Evolutionary conservation across 2,113 vertebrate genomes (phyloP).

Genomic region (Atrichornis clamosus): DNA sequence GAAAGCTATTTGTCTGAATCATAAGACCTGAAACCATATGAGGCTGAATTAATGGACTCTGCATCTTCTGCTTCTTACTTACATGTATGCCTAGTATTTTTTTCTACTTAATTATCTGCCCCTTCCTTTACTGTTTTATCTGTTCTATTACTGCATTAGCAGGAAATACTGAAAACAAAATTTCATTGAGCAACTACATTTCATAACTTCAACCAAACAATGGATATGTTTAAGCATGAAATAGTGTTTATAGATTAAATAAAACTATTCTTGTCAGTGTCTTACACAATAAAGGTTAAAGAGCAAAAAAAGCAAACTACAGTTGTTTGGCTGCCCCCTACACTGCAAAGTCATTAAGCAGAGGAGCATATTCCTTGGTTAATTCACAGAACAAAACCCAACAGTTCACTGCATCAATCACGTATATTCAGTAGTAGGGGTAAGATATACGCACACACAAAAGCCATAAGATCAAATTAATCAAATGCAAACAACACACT

Average conservation of each 20-base stretch:
- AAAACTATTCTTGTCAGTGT: conserved; percentile 15
- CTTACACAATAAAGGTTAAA: conserved; percentile 54
- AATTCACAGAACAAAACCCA: conserved; percentile 29
- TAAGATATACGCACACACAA: not conserved
- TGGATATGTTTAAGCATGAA: conserved; percentile 50
- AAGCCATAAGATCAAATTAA: not conserved
- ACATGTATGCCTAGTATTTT: not conserved
- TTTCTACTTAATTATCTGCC: not conserved
- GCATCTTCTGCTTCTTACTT: not conserved
- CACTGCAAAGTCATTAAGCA: conserved; percentile 16
- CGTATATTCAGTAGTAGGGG: not conserved
- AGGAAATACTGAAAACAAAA: conserved; percentile 55
- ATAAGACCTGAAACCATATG: not conserved
- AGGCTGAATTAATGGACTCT: not conserved
- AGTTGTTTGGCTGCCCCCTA: not conserved
- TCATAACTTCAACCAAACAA: conserved; percentile 60
- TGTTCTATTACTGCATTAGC: conserved; percentile 19
- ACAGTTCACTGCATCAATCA: conserved; percentile 17
- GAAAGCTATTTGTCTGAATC: not conserved
- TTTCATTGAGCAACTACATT: conserved; percentile 53
- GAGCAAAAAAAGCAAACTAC: not conserved
- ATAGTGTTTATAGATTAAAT: conserved; percentile 36
- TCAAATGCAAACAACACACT: not conserved
- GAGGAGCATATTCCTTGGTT: conserved; percentile 13
- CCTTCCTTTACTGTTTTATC: conserved; percentile 1